Percentiles rank a stretch among this genome's conserved stretches.
phyloP scores from a whole-genome alignment of 2,797 vertebrate genomes.

The Aldrovandia affinis region DNA sequence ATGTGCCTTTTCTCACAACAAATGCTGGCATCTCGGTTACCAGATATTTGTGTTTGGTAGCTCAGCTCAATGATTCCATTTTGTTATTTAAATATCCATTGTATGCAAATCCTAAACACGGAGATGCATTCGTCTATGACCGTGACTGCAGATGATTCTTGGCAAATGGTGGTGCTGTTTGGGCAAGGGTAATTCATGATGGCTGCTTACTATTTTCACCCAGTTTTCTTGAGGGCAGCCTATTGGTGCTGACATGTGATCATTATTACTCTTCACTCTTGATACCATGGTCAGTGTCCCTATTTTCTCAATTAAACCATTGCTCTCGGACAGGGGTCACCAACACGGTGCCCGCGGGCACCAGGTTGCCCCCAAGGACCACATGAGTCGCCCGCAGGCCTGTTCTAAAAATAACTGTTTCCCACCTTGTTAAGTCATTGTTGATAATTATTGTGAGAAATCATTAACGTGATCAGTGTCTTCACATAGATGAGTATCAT shows the following conservation, averaged over 20 bases:
- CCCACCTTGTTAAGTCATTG: too few species aligned
- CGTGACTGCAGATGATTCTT: not conserved
- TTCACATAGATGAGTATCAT: too few species aligned
- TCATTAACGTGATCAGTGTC: too few species aligned
- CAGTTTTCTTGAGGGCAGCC: not conserved
- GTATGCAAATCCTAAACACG: not conserved
- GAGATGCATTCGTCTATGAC: not conserved
- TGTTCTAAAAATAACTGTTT: too few species aligned
- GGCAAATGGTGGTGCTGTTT: not conserved
- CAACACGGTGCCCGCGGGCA: too few species aligned
- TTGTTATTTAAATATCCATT: not conserved
- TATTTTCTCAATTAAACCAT: not conserved
- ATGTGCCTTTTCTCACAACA: not conserved
- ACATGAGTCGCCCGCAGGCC: too few species aligned
- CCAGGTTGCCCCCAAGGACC: too few species aligned
- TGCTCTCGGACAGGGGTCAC: not conserved
- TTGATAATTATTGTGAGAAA: too few species aligned
- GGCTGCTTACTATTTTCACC: not conserved
- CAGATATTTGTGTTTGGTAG: not conserved
- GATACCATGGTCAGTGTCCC: not conserved
- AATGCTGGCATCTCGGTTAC: not conserved
- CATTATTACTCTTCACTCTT: slow-evolving; percentile 2
- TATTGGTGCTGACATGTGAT: not conserved
- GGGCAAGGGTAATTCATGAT: not conserved
- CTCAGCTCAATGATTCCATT: not conserved